Base-by-base conservation (phyloP, 2,797 vertebrate genomes). In the Lophura swinhoii region DNA sequence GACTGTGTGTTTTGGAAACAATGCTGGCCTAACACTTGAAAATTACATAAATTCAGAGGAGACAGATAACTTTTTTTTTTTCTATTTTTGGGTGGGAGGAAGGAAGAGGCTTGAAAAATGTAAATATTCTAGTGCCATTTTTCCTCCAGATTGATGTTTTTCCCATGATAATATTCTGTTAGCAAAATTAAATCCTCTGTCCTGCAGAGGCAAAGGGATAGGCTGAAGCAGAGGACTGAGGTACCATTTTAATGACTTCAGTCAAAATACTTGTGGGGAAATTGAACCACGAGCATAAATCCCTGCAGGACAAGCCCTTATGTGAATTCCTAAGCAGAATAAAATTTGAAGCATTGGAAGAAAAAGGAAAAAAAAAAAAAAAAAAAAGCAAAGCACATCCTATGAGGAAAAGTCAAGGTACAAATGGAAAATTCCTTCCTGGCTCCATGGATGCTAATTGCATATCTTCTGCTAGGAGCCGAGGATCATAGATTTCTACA, bases 351-450 rank as follows among this genome's bases (percentile, higher is more conserved):
- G 84, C 64, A 87, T 2, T 77, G 69, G 71, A 88, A 69, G 3
- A 68, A 73, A 84, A 88, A 85, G 70, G 80, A 11, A 24, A 33
- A n/a, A 69, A 74, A 51, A 33, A 46, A 5, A n/a, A 69, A 74
- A 51, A 33, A 46, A 5, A 26, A 9, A 67, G 49, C 67, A 49
- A 23, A n/a, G 74, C 79, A 94, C 41, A 46, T 62, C 63, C 55
- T 89, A 46, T 13, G 79, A 89, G 67, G 70, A 80, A 89, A 93
- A 95, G 49, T 92, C 88, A 80, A 80, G 87, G 80, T 17, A 92
- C 53, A 93, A 89, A 94, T 84, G 92, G 94, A 96, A 96, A 95
- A 96, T 96, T 95, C 90, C 90, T 94, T 80, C 67, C 90, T 81
- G 93, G 87, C 53, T 87, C 75, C 79, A 72, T 22, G 62, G 84